Evolutionary conservation across 2,797 vertebrate genomes (phyloP), one percentile per base, ranked within the genome.

Genomic region (Spea hammondii): DNA sequence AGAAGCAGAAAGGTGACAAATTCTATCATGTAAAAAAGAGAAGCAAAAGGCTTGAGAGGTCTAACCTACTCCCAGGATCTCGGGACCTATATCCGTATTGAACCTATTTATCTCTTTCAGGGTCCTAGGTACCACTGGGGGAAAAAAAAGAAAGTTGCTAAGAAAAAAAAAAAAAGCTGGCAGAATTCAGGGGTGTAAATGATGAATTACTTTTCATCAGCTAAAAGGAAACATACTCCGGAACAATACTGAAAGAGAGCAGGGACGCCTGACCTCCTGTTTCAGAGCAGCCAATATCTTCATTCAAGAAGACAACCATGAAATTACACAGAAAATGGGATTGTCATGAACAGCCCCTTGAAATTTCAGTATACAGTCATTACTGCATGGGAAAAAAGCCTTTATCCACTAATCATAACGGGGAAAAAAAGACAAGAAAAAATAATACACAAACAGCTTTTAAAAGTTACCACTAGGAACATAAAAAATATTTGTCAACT

Each of bases 241-340:
- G 96, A 98, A 98, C 96, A 96, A 96, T 97, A 95, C 95, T 95
- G 95, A 97, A 96, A 96, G 90, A 94, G 96, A 97, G 96, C 95
- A 94, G 93, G 94, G 95, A 94, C 95, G 93, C 96, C 96, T 99
- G 97, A 99, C 97, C 97, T 96, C 95, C 93, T 96, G 96, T 94
- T 96, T 97, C 96, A 95, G 94, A 98, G 96, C 96, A 97, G 97
- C 97, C 97, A 97, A 99, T 99, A 99, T 99, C 97, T 99, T 99
- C 97, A 99, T 99, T 99, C 97, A 99, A 99, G 97, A 99, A 99
- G 97, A 99, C 97, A 99, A 99, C 95, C 97, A 99, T 99, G 97
- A 99, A 99, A 99, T 99, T 99, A 98, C 97, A 99, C 95, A 96
- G 96, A 99, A 98, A 98, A 99, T 99, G 96, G 97, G 97, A 99